Evolutionary conservation across 2,113 vertebrate species (phyloP).

Genomic region (Abramis brama): DNA sequence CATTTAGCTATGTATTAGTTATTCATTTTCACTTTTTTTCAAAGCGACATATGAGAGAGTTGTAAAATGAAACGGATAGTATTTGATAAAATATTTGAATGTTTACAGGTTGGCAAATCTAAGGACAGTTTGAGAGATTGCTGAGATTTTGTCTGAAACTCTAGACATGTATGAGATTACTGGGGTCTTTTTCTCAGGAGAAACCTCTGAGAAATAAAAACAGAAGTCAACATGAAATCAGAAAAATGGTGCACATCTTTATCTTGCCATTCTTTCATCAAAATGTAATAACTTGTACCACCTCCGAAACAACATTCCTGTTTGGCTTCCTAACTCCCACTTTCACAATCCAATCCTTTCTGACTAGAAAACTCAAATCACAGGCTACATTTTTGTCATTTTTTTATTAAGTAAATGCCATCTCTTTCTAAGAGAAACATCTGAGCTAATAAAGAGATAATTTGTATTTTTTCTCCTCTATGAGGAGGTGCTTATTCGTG

Average conservation of each 20-base stretch:
- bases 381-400: not conserved
- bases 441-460: not conserved
- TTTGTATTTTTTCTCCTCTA: not conserved
- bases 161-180: too few relatives aligned
- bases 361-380: not conserved
- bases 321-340: slow-evolving; percentile 1
- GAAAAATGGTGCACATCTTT: not conserved
- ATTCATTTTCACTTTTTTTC: not conserved
- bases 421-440: not conserved
- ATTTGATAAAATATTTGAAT: too few relatives aligned
- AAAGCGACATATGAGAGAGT: not conserved
- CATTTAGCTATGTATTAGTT: not conserved
- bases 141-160: not conserved
- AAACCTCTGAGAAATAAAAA: not conserved
- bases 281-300: slow-evolving; percentile 5
- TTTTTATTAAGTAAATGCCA: not conserved
- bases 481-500: not conserved
- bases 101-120: not conserved
- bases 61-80: not conserved
- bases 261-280: not conserved
- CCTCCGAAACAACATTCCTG: not conserved
- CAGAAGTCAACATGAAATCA: not conserved
- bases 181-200: not conserved
- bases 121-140: not conserved
- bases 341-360: slow-evolving; percentile 4